Evolutionary conservation across 2,113 vertebrate species (phyloP), one percentile per base, ranked within the genome.

Genomic region (Hystrix brachyura): DNA sequence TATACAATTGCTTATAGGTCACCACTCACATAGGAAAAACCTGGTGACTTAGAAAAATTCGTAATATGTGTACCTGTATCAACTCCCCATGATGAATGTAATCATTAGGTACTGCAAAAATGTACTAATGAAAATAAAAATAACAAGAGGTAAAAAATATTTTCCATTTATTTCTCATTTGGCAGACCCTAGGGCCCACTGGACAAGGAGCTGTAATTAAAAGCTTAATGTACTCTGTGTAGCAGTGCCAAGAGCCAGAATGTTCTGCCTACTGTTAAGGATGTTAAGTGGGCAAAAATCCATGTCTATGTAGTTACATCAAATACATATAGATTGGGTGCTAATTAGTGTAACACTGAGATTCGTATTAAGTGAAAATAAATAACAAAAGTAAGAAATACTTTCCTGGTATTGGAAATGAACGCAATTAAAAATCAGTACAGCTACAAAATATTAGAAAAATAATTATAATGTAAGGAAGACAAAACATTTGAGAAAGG

Each of bases 301-400:
- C 91, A 43, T 55, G 27, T 29, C 23, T 65, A 19, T 13, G 3
- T 25, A 87, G 23, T 71, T 87, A 43, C 78, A 78, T 91, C 88
- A 60, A 48, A 46, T 96, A 46, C 51, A 89, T 85, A 81, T 0
- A 85, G 29, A 85, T 21, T 12, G 15, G 14, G 32, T 64, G 38
- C 74, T 82, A 78, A 64, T 71, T 59, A 57, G 32, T 38, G 9
- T 78, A 46, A 13, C 46, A 34, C 6, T 48, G 19, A 57, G 18
- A 62, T 32, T 69, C 51, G 90, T n/a, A 84, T 27, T 71, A 81
- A 89, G 34, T 94, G 76, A 85, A 93, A 86, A n/a, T 38, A 86
- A 62, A 64, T 65, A 82, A 67, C 34, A 7, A 7, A 89, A 78
- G 17, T 72, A 86, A 81, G 21, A 86, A 93, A 95, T 53, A 19